Evolutionary conservation across 2,113 vertebrate species (phyloP), one percentile per base, ranked within the genome.

Genomic region (Myotis yumanensis): DNA sequence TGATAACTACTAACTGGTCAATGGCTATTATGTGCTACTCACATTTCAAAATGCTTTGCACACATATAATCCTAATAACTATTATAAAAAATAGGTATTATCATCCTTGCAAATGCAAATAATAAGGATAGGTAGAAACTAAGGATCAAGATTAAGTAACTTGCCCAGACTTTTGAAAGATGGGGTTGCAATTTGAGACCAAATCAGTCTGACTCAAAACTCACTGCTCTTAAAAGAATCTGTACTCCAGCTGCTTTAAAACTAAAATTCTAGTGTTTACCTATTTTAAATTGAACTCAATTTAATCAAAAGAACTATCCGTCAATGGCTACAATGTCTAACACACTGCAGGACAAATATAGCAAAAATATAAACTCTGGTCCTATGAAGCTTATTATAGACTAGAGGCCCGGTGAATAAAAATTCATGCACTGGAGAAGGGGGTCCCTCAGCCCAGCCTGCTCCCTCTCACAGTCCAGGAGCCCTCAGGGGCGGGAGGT

Each of bases 61-160:
- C 69, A 22, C 25, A 85, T 66, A 66, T 93, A 80, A 75, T 85
- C 25, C 68, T 72, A 80, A 46, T 40, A 86, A 69, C 5, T 35
- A 43, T 90, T 79, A n/a, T 72, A 40, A 92, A 95, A 93, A 11
- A 90, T 16, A 87, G 30, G 46, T 30, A 83, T 81, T 72, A 81
- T 43, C n/a, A 86, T 46, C 0, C 32, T 37, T 5, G 4, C 18
- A 90, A 75, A 73, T 73, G 28, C 16, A n/a, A 46, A 90, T 37
- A 85, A 68, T 87, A 86, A 93, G 35, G 16, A 89, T 4, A 40
- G 54, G 23, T 2, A 69, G 48, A 80, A 54, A 77, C 8, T 23
- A 85, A 84, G 10, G 28, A 3, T 64, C 20, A 85, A 93, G 15
- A 93, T 30, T 69, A 80, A 90, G 32, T 17, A 94, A 79, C 52